These are phyloP conservation scores for Hipposideros larvatus DNA, from an alignment of 2,797 vertebrate species.

Conservation along the genomic window DNA sequence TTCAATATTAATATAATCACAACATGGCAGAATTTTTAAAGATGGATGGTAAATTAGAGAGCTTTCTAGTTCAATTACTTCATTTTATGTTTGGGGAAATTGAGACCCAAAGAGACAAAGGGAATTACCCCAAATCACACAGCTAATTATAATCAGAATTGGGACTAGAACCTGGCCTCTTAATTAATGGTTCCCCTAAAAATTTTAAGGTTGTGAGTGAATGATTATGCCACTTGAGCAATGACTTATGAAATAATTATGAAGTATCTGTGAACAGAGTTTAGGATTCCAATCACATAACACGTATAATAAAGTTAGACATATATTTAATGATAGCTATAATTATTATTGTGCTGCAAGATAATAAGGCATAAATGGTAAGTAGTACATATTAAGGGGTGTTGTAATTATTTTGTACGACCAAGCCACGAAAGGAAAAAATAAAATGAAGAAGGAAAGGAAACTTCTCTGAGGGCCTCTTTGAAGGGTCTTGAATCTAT, in stretches of 20 bases:
- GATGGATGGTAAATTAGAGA: slow-evolving; percentile 12
- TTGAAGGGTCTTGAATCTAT: not conserved
- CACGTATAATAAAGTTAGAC: not conserved
- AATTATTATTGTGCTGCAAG: not conserved
- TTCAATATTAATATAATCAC: not conserved
- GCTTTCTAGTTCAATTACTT: slow-evolving; percentile 54
- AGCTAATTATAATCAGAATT: slow-evolving; percentile 60
- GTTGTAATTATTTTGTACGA: slow-evolving; percentile 11
- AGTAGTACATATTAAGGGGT: not conserved
- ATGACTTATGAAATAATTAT: not conserved
- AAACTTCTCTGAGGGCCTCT: not conserved
- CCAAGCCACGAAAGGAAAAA: not conserved
- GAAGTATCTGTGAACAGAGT: slow-evolving; percentile 7
- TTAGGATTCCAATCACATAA: slow-evolving; percentile 25
- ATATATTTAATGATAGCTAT: not conserved
- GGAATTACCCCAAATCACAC: not conserved
- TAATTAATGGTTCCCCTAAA: slow-evolving; percentile 59
- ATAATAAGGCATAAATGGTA: not conserved
- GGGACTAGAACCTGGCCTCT: slow-evolving; percentile 23
- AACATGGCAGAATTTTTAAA: slow-evolving; percentile 9
- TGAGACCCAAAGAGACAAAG: slow-evolving; percentile 21
- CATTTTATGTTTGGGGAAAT: slow-evolving; percentile 11
- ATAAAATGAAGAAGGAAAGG: slow-evolving; percentile 20
- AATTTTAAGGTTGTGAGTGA: slow-evolving; percentile 39
- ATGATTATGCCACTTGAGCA: slow-evolving; percentile 38